phyloP scores from a whole-genome alignment of 2,888 invertebrate genomes.

The Pollenia griseotomentosa region DNA sequence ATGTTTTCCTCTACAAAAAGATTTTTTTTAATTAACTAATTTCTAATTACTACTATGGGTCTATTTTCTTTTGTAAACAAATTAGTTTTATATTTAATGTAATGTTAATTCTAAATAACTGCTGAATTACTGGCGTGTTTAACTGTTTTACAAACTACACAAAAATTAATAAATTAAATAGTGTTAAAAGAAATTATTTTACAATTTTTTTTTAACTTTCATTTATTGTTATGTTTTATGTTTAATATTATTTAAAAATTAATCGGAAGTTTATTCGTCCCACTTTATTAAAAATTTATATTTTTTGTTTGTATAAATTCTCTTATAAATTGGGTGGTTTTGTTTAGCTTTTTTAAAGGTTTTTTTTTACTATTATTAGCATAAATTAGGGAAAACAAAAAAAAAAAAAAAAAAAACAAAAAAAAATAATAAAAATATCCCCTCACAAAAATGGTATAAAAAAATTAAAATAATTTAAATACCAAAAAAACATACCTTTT shows the following conservation, averaged over 20 bases:
- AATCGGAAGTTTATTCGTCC: slow-evolving; percentile 74
- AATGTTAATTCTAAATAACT: slow-evolving; percentile 31
- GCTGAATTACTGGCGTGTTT: slow-evolving; percentile 15
- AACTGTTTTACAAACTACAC: slow-evolving; percentile 58
- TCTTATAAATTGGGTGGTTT: slow-evolving; percentile 67
- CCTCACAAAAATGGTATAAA: not conserved
- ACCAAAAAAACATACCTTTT: not conserved
- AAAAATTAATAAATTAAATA: slow-evolving; percentile 49
- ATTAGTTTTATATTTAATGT: slow-evolving; percentile 19
- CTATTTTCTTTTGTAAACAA: slow-evolving; percentile 33
- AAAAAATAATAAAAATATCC: slow-evolving; percentile 2
- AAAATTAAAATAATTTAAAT: not conserved
- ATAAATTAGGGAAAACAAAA: not conserved
- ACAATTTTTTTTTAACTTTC: slow-evolving; percentile 20
- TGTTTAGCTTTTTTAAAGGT: slow-evolving; percentile 27
- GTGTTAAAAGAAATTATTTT: slow-evolving; percentile 19
- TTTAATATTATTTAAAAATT: slow-evolving; percentile 48
- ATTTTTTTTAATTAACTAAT: slow-evolving; percentile 52
- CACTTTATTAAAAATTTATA: slow-evolving; percentile 69
- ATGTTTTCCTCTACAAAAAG: slow-evolving; percentile 36
- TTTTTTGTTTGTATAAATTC: slow-evolving; percentile 54
- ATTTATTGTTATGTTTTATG: slow-evolving; percentile 16
- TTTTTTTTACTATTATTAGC: slow-evolving; percentile 15
- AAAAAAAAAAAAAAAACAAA: not conserved
- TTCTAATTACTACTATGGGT: slow-evolving; percentile 40